Conservation (phyloP, 2,888 invertebrate species). For the Entomobrya proxima region DNA sequence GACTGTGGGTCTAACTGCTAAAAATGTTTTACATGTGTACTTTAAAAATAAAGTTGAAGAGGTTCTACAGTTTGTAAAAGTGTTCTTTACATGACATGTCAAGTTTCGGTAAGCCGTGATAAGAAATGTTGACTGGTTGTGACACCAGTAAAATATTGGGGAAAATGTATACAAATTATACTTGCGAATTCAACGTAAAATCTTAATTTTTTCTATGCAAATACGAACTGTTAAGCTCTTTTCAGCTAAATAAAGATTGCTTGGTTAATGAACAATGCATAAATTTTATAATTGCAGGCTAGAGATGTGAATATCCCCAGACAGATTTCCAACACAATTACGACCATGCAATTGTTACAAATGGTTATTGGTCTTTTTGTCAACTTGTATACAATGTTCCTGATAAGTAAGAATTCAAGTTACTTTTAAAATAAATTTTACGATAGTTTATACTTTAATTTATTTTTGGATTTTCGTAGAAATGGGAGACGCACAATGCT, state of each 20-base stretch:
- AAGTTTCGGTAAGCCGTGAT: no score
- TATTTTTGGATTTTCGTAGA: constrained; percentile 51
- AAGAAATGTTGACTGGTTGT: no score
- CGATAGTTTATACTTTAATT: not conserved
- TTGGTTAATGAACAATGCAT: not conserved
- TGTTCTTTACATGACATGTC: no score
- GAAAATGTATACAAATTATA: no score
- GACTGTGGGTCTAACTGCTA: no score
- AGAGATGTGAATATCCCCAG: constrained; percentile 66
- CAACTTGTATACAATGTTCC: constrained; percentile 85
- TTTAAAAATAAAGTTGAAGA: no score
- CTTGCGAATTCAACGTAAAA: no score
- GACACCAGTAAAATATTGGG: no score
- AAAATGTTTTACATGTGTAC: no score
- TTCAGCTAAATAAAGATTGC: not conserved
- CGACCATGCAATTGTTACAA: constrained; percentile 91
- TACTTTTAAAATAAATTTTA: not conserved
- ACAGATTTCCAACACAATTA: constrained; percentile 86
- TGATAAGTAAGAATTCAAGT: constrained; percentile 46
- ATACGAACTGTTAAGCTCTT: no score
- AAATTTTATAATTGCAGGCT: constrained; percentile 33
- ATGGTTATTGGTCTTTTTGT: constrained; percentile 95
- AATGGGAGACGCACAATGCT: constrained; percentile 65
- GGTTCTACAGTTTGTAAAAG: no score
- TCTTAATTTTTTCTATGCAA: no score